Percentiles rank a stretch among this genome's conserved stretches.
phyloP scores from a whole-genome alignment of 2,797 vertebrate species.

The Rhabdomys pumilio region DNA sequence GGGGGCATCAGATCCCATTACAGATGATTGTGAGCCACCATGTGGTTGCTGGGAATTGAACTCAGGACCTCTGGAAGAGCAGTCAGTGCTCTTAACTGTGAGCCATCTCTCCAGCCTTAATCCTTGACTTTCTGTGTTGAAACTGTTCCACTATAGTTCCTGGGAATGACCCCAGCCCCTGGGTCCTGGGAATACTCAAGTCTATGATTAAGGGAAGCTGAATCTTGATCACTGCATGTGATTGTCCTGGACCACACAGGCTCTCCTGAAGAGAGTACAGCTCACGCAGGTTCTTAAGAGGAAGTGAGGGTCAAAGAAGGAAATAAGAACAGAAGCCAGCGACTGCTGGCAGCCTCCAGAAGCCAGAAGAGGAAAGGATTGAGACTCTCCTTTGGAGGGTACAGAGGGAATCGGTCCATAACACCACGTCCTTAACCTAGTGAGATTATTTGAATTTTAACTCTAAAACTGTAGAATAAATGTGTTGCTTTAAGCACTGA shows the following conservation, averaged over 20 bases:
- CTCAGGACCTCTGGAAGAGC: no score
- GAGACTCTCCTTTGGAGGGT: background rate
- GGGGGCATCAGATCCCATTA: no score
- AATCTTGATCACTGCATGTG: background rate
- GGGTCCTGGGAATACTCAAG: background rate
- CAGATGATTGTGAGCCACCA: no score
- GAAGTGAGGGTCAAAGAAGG: background rate
- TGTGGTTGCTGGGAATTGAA: no score
- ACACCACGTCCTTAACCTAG: background rate
- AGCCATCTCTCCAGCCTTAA: background rate
- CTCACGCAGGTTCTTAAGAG: background rate
- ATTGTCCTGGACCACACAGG: background rate
- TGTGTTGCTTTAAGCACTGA: background rate
- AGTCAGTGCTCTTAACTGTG: no score
- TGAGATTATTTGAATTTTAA: background rate
- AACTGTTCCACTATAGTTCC: background rate
- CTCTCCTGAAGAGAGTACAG: background rate
- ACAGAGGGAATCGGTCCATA: background rate
- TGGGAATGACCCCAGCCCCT: background rate
- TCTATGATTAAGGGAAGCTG: background rate
- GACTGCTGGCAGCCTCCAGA: accelerated
- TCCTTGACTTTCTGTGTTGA: background rate
- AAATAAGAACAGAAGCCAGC: background rate
- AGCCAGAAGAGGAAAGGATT: background rate
- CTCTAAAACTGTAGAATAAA: background rate